Evolutionary conservation across 2,113 vertebrate genomes (phyloP), one percentile per base, ranked within the genome.

Genomic region (Lophura nycthemera): DNA sequence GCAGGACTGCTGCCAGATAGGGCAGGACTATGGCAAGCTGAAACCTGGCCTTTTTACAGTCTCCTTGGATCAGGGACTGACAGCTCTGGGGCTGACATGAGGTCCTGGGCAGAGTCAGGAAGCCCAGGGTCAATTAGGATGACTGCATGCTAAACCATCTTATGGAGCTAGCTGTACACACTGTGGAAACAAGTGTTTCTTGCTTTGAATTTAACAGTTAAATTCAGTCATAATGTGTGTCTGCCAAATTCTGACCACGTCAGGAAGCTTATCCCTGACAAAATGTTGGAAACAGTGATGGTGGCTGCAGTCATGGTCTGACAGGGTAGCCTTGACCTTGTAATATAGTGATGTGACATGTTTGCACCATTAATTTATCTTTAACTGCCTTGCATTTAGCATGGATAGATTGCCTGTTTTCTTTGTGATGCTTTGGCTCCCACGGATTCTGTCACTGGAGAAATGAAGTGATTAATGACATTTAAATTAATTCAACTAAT

Each of bases 401-500:
- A 70, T 50, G n/a, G 54, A 48, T 74, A 80, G 27, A 83, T 20
- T 83, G 56, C 59, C 42, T 66, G 30, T 89, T 94, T 89, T 14
- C 72, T 77, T 92, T 93, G 40, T 88, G 50, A 73, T 94, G 72
- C 56, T 90, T 86, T 80, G 83, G 45, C 80, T 94, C 50, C 48
- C 36, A 24, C 24, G 63, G 76, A 64, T 74, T 92, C 73, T 81
- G 80, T 77, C 61, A 67, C 27, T 63, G 63, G 36, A 77, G n/a
- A 88, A 83, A 85, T 48, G 25, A 94, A 89, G 48, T 83, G 83
- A 95, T 92, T 93, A 92, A 96, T 88, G 72, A 40, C 14, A 91
- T 91, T 90, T 92, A 80, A 89, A 94, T 93, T 89, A 89, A 94
- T 93, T 76, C 34, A 90, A 96, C 22, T 16, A 73, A 93, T 90